These are phyloP conservation scores for Seladonia tumulorum DNA, from an alignment of 2,888 invertebrate genomes.

Conservation along the genomic window DNA sequence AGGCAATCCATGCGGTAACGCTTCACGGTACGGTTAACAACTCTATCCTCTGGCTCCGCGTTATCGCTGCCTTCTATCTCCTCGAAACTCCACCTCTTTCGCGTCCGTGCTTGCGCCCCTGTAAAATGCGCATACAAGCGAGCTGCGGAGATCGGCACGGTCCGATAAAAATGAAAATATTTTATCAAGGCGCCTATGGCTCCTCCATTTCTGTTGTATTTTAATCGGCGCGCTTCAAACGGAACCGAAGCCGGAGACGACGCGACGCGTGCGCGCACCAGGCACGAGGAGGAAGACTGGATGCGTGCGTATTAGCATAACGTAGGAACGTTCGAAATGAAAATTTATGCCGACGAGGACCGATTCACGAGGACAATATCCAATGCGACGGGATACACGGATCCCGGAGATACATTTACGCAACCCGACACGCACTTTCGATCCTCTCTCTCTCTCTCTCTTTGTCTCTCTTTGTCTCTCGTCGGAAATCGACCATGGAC, in stretches of 20 bases:
- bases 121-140: constrained; percentile 18
- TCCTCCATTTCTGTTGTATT: background rate
- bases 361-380: constrained; percentile 49
- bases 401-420: constrained; percentile 47
- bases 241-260: background rate
- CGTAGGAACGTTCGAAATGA: constrained; percentile 17
- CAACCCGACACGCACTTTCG: constrained; percentile 66
- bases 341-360: constrained; percentile 33
- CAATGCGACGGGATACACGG: constrained; percentile 40
- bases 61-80: constrained; percentile 44
- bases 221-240: background rate
- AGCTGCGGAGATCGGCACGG: constrained; percentile 1
- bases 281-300: background rate
- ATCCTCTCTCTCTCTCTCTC: constrained; percentile 19
- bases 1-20: constrained; percentile 40
- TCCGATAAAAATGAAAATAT: constrained; percentile 27
- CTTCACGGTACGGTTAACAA: constrained; percentile 67
- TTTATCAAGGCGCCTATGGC: background rate
- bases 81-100: constrained; percentile 47
- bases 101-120: constrained; percentile 14
- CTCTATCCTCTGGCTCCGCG: constrained; percentile 49
- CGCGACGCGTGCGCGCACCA: background rate
- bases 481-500: constrained; percentile 63
- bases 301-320: background rate
- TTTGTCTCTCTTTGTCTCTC: constrained; percentile 15